These are phyloP conservation scores for Squalus acanthias DNA, from an alignment of 2,797 vertebrate genomes.

Conservation along the genomic window DNA sequence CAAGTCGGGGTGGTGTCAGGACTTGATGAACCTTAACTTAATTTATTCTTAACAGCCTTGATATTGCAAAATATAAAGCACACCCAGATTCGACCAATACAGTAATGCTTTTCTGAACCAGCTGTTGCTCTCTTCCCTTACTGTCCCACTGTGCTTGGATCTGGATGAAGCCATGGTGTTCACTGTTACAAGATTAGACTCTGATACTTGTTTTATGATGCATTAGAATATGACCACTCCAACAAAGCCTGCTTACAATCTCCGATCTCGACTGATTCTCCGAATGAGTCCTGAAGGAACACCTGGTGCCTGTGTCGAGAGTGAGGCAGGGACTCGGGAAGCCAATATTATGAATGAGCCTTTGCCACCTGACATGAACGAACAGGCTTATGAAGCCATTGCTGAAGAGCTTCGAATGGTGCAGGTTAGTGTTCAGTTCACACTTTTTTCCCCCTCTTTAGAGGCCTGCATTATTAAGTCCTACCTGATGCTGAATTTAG, in stretches of 20 bases:
- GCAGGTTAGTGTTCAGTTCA: constrained; percentile 61
- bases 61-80: background rate
- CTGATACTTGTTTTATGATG: background rate
- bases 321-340: constrained; percentile 41
- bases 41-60: background rate
- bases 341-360: constrained; percentile 72
- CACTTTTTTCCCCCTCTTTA: background rate
- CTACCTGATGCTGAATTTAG: background rate
- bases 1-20: background rate
- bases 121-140: background rate
- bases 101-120: background rate
- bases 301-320: constrained; percentile 46
- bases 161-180: background rate
- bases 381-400: constrained; percentile 76
- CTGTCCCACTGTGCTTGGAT: background rate
- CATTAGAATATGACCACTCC: constrained; percentile 85
- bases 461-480: background rate
- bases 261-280: constrained; percentile 63
- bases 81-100: background rate
- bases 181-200: background rate
- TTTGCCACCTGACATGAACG: constrained; percentile 73
- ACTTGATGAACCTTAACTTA: background rate
- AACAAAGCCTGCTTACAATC: constrained; percentile 71
- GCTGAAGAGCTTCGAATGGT: constrained; percentile 76
- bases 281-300: constrained; percentile 68